Evolutionary conservation across 2,113 vertebrate species (phyloP).

Genomic region (Nibea albiflora): DNA sequence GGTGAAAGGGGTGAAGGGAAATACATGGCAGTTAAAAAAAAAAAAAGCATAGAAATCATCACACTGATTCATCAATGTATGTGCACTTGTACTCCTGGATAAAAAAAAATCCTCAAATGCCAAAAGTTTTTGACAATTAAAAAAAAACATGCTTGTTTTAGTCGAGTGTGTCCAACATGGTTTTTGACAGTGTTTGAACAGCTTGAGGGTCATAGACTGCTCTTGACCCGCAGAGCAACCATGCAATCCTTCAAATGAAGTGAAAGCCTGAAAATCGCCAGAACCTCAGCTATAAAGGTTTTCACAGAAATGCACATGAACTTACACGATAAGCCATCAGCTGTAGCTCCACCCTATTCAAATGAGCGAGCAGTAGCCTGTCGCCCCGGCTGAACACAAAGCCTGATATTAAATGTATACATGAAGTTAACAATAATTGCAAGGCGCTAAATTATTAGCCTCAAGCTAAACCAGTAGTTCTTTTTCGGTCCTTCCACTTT

Average conservation of each 20-base stretch:
- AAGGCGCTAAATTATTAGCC: too few species aligned
- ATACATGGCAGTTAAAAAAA: background rate
- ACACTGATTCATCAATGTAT: background rate
- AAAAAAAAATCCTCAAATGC: slow-evolving; percentile 13
- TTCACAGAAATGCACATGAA: background rate
- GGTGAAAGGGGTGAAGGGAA: slow-evolving; percentile 1
- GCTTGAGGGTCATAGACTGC: background rate
- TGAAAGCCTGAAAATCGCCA: slow-evolving; percentile 25
- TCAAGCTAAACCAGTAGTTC: background rate
- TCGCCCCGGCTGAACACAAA: background rate
- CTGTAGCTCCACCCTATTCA: background rate
- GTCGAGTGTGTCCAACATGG: background rate
- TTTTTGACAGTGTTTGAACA: slow-evolving; percentile 30
- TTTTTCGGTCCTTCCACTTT: too few species aligned
- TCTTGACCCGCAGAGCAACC: slow-evolving; percentile 30
- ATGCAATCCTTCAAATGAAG: slow-evolving; percentile 18
- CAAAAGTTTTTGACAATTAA: background rate
- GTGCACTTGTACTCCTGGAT: background rate
- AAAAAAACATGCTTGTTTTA: slow-evolving; percentile 14
- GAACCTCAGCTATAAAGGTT: slow-evolving; percentile 1
- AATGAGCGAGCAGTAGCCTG: background rate
- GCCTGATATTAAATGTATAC: background rate
- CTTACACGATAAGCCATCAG: too few species aligned
- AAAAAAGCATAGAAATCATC: slow-evolving; percentile 20
- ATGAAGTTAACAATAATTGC: background rate